phyloP scores from a whole-genome alignment of 2,797 vertebrate genomes.

The Ceryle rudis region DNA sequence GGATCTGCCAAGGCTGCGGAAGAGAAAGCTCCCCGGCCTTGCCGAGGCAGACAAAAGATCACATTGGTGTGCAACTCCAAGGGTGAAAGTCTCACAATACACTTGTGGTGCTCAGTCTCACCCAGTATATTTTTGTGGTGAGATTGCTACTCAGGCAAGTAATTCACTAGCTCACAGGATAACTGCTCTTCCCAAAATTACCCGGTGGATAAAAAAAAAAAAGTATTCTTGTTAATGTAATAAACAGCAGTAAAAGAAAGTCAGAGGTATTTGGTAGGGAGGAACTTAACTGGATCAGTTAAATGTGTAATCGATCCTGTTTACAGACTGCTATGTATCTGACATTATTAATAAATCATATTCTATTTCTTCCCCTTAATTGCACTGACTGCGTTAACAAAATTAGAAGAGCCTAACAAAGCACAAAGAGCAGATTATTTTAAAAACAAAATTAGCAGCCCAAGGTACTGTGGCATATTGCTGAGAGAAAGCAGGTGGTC shows the following conservation, averaged over 20 bases:
- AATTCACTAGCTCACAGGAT: neutral
- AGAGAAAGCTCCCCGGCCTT: neutral
- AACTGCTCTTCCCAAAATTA: neutral
- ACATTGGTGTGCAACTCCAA: neutral
- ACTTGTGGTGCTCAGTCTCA: neutral
- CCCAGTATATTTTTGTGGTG: neutral
- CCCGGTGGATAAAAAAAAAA: neutral
- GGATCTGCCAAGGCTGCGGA: neutral
- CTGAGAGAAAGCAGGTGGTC: conserved; percentile 13
- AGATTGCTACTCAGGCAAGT: neutral
- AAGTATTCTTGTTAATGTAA: neutral
- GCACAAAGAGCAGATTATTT: neutral
- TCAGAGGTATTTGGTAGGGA: neutral
- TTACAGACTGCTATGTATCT: neutral
- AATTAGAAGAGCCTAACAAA: conserved; percentile 5
- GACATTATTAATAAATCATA: conserved; percentile 2
- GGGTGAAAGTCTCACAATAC: neutral
- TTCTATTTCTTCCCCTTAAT: neutral
- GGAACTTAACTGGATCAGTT: neutral
- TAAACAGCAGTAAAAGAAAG: neutral
- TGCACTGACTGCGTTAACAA: neutral
- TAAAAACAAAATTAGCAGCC: neutral
- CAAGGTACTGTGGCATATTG: neutral
- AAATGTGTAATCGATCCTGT: neutral
- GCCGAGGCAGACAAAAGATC: too few relatives aligned